These are phyloP conservation scores for Notoglanidium macrostoma DNA, from an alignment of 2,797 vertebrate species.

Conservation along the genomic window DNA sequence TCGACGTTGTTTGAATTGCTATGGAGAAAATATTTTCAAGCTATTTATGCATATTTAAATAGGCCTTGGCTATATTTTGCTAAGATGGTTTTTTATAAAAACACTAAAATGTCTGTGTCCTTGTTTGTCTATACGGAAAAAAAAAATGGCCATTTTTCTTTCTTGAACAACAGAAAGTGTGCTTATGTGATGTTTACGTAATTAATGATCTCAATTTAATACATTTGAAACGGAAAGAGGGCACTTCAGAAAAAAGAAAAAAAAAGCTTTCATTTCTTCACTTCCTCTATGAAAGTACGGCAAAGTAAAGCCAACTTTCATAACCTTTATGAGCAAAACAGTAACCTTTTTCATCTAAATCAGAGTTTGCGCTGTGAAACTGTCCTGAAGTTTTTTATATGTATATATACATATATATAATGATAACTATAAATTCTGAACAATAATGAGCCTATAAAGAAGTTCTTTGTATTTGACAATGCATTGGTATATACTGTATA, in stretches of 20 bases:
- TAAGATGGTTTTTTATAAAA: constrained; percentile 82
- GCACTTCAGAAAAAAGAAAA: constrained; percentile 2
- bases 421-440: neutral
- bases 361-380: constrained; percentile 16
- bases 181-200: constrained; percentile 23
- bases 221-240: constrained; percentile 25
- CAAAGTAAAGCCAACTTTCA: constrained; percentile 19
- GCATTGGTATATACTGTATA: neutral
- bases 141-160: constrained; percentile 55
- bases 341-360: constrained; percentile 6
- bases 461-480: constrained; percentile 8
- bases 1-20: constrained; percentile 70
- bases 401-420: neutral
- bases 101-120: constrained; percentile 77
- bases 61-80: constrained; percentile 84
- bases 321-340: constrained; percentile 16
- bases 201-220: constrained; percentile 20
- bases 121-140: constrained; percentile 60
- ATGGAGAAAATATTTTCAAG: constrained; percentile 80
- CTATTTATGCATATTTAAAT: constrained; percentile 86
- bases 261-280: constrained; percentile 21
- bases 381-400: neutral
- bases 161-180: constrained; percentile 12
- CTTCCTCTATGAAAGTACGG: constrained; percentile 27
- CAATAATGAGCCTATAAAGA: neutral